These are phyloP conservation scores for Lithophane leautieri DNA, from an alignment of 2,888 invertebrate species.

Conservation along the genomic window DNA sequence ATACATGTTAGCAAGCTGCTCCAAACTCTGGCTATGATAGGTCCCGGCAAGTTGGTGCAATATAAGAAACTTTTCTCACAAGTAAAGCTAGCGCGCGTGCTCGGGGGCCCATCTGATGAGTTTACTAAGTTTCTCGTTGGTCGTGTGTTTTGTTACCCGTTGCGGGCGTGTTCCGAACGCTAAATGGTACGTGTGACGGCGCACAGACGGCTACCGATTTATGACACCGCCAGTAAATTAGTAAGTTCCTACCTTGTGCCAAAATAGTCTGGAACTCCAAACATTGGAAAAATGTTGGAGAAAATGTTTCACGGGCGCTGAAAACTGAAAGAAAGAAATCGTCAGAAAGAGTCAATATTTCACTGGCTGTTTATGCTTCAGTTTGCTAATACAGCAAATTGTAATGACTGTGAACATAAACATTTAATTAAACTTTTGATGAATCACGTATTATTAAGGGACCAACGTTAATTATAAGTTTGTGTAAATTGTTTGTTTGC, in stretches of 20 bases:
- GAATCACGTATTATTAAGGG: conserved; percentile 28
- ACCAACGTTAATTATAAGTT: conserved; percentile 62
- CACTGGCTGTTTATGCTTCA: background rate
- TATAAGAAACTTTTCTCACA: conserved; percentile 83
- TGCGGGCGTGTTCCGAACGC: conserved; percentile 76
- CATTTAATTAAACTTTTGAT: conserved; percentile 41
- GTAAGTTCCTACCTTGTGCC: conserved; percentile 5
- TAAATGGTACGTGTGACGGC: conserved; percentile 71
- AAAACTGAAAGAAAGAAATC: background rate
- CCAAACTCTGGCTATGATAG: conserved; percentile 72
- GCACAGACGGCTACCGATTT: conserved; percentile 35
- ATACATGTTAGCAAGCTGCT: conserved; percentile 56
- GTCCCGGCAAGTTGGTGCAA: conserved; percentile 76
- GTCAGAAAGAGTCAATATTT: conserved; percentile 7
- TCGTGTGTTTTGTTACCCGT: conserved; percentile 77
- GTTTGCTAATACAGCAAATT: conserved; percentile 11
- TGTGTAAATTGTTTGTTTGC: conserved; percentile 55
- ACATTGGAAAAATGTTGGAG: background rate
- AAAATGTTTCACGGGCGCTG: background rate
- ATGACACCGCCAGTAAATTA: conserved; percentile 38
- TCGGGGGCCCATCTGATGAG: conserved; percentile 84
- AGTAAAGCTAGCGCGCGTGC: conserved; percentile 81
- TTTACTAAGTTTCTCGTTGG: conserved; percentile 84
- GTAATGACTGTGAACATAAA: conserved; percentile 33
- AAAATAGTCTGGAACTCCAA: background rate